These are phyloP conservation scores for Drosophila anomalata DNA, from an alignment of 2,888 invertebrate species.

Conservation along the genomic window DNA sequence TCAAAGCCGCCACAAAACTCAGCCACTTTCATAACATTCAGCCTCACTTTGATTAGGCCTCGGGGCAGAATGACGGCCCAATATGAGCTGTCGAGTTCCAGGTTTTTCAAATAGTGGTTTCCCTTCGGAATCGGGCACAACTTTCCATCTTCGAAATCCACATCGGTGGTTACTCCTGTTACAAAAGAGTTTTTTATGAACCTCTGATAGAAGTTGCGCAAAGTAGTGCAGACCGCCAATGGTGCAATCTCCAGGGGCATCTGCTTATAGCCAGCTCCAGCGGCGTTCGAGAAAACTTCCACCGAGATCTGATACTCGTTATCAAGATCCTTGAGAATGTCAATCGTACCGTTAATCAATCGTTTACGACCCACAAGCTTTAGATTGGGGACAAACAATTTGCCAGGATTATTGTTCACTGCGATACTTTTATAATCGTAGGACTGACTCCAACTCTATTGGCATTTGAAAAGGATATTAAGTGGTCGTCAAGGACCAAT, in stretches of 20 bases:
- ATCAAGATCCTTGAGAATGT: constrained; percentile 43
- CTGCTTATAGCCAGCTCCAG: constrained; percentile 51
- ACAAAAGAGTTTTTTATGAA: constrained; percentile 48
- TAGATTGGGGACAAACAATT: not conserved
- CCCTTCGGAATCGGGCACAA: constrained; percentile 60
- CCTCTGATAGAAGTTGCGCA: constrained; percentile 48
- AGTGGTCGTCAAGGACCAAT: not conserved
- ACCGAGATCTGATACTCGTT: constrained; percentile 42
- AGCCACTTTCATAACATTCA: constrained; percentile 38
- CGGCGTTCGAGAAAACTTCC: constrained; percentile 53
- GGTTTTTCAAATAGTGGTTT: constrained; percentile 51
- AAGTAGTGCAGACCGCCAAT: constrained; percentile 42
- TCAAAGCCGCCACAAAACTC: constrained; percentile 41
- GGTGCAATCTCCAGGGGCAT: constrained; percentile 53
- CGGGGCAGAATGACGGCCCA: constrained; percentile 61
- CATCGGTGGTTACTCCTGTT: constrained; percentile 47
- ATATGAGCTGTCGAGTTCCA: constrained; percentile 44
- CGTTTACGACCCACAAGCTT: constrained; percentile 54
- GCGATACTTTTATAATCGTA: constrained; percentile 9
- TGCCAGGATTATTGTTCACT: constrained; percentile 30
- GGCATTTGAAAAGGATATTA: not conserved
- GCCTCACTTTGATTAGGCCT: constrained; percentile 51
- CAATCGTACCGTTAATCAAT: constrained; percentile 54
- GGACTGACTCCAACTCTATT: not conserved
- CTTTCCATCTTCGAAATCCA: constrained; percentile 54